Percentiles rank a stretch among this genome's conserved stretches.
phyloP scores from a whole-genome alignment of 1,140 invertebrate genomes.

The Heliconius nattereri region DNA sequence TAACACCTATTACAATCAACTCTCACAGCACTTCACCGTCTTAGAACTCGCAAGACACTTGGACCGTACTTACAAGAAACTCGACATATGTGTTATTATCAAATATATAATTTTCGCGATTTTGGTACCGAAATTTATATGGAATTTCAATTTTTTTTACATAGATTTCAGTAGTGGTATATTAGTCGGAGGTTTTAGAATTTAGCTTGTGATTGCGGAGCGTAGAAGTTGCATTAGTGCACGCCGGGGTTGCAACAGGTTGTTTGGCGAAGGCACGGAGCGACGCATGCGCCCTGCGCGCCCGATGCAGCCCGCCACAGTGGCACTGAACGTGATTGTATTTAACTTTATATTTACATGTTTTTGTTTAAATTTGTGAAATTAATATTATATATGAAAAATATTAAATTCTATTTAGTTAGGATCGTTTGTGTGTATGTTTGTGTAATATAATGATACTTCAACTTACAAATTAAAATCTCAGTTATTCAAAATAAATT shows the following conservation, averaged over 20 bases:
- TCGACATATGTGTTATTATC: slow-evolving; percentile 28
- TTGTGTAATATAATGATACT: no score
- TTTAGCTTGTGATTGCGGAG: slow-evolving; percentile 62
- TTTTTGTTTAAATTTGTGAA: not conserved
- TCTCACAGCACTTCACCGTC: slow-evolving; percentile 60
- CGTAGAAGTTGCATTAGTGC: slow-evolving; percentile 72
- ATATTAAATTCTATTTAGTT: no score
- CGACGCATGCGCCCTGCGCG: slow-evolving; percentile 60
- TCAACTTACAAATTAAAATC: no score
- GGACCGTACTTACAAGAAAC: slow-evolving; percentile 55
- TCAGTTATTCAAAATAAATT: no score
- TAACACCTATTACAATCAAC: slow-evolving; percentile 50
- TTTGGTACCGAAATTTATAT: not conserved
- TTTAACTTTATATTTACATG: slow-evolving; percentile 8
- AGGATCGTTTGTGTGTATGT: no score
- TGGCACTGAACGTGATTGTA: slow-evolving; percentile 37
- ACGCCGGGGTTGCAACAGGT: slow-evolving; percentile 78
- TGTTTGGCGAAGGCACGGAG: slow-evolving; percentile 61
- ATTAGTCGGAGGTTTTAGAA: slow-evolving; percentile 43
- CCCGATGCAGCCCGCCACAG: slow-evolving; percentile 66
- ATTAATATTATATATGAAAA: no score
- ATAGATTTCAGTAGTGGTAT: slow-evolving; percentile 3
- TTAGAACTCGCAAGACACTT: slow-evolving; percentile 59
- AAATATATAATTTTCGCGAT: slow-evolving; percentile 17
- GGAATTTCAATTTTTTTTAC: not conserved